These are phyloP conservation scores for Clistopyga incitator DNA, from an alignment of 2,888 invertebrate genomes.

Conservation along the genomic window DNA sequence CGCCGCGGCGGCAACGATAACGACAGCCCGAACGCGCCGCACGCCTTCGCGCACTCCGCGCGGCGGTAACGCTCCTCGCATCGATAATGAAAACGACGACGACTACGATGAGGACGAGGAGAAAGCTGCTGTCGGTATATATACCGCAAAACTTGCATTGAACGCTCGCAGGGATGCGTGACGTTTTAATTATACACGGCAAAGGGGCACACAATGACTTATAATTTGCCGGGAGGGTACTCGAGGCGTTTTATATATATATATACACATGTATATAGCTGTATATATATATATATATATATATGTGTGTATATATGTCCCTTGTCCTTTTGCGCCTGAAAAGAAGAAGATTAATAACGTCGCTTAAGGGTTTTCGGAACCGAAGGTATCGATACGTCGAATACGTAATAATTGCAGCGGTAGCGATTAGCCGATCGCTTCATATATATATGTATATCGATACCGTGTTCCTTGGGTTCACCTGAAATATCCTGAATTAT, in stretches of 20 bases:
- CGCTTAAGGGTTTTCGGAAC: neutral
- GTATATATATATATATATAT: too few relatives aligned
- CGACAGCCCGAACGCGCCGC: constrained; percentile 47
- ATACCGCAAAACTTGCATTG: constrained; percentile 64
- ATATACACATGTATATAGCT: constrained; percentile 8
- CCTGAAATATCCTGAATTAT: constrained; percentile 11
- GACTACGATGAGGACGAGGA: constrained; percentile 48
- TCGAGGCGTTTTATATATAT: constrained; percentile 54
- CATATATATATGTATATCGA: constrained; percentile 20
- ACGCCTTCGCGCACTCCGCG: neutral
- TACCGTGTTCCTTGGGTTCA: neutral
- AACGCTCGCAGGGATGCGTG: constrained; percentile 66
- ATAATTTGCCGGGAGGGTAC: constrained; percentile 64
- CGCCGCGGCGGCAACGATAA: constrained; percentile 53
- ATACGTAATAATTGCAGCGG: constrained; percentile 12
- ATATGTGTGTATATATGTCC: constrained; percentile 18
- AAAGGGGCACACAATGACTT: constrained; percentile 65
- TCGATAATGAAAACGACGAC: constrained; percentile 68
- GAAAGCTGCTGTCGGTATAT: neutral
- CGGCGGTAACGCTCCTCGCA: constrained; percentile 23
- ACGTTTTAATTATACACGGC: constrained; percentile 68
- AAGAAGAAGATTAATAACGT: constrained; percentile 63
- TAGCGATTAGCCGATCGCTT: neutral
- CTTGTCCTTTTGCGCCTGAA: constrained; percentile 57
- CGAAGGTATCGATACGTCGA: constrained; percentile 29